phyloP scores from a whole-genome alignment of 2,797 vertebrate species.

The Chelmon rostratus region DNA sequence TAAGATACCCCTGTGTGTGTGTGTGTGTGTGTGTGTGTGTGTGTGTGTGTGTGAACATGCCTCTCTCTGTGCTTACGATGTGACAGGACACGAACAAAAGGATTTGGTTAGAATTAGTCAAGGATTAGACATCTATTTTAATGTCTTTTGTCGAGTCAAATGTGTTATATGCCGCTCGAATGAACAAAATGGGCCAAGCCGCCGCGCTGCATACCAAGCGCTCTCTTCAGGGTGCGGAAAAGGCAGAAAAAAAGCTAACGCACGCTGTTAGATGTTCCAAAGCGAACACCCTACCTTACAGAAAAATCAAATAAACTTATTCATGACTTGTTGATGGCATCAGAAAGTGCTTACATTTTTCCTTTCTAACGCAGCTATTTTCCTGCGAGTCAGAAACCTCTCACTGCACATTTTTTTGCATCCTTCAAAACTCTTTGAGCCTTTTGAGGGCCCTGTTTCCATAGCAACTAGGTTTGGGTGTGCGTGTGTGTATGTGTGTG shows the following conservation, averaged over 20 bases:
- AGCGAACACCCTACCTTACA: background rate
- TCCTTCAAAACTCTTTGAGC: slow-evolving; percentile 73
- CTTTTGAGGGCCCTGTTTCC: slow-evolving; percentile 79
- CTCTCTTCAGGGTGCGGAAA: background rate
- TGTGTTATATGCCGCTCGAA: slow-evolving; percentile 47
- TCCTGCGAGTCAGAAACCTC: slow-evolving; percentile 57
- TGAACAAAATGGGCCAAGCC: slow-evolving; percentile 58
- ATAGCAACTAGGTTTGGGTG: slow-evolving; percentile 72
- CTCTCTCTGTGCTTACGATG: slow-evolving; percentile 44
- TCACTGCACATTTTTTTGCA: slow-evolving; percentile 63
- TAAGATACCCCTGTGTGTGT: slow-evolving; percentile 44
- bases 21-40: slow-evolving; percentile 1
- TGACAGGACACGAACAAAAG: slow-evolving; percentile 73
- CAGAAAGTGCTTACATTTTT: slow-evolving; percentile 46
- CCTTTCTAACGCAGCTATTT: slow-evolving; percentile 53
- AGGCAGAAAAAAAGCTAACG: slow-evolving; percentile 8
- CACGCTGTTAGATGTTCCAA: slow-evolving; percentile 9
- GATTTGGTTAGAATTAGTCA: slow-evolving; percentile 70
- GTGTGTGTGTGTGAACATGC: slow-evolving; percentile 29
- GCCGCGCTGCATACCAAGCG: slow-evolving; percentile 51
- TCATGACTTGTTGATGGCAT: slow-evolving; percentile 54
- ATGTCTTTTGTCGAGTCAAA: slow-evolving; percentile 67
- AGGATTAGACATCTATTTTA: slow-evolving; percentile 80
- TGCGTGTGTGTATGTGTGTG: slow-evolving; percentile 43
- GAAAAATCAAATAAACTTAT: slow-evolving; percentile 52